phyloP scores from a whole-genome alignment of 1,140 invertebrate species.

The Sycophila sp. region DNA sequence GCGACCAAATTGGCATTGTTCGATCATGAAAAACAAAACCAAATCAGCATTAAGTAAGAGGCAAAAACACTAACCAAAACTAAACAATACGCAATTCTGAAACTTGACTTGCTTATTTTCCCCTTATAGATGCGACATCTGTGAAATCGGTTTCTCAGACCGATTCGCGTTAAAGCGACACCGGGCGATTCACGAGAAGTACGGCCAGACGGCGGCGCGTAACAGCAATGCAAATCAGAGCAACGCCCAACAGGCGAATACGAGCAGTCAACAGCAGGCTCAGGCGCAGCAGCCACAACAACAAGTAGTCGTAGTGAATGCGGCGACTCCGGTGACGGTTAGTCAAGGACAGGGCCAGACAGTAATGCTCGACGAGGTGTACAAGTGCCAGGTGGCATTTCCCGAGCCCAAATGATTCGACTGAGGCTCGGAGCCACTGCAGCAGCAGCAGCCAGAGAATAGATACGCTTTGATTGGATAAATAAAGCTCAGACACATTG shows the following conservation, averaged over 20 bases:
- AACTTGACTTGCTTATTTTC: constrained; percentile 24
- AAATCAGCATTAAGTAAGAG: constrained; percentile 8
- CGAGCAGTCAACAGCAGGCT: constrained; percentile 58
- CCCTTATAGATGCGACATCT: constrained; percentile 82
- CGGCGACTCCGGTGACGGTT: constrained; percentile 62
- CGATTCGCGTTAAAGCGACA: constrained; percentile 82
- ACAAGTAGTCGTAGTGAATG: constrained; percentile 63
- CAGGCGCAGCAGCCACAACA: constrained; percentile 54
- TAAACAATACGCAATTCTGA: constrained; percentile 18
- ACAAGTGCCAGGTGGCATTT: constrained; percentile 68
- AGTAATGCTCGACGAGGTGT: constrained; percentile 65
- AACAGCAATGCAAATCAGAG: constrained; percentile 58
- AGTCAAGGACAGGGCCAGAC: constrained; percentile 62
- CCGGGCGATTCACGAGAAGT: constrained; percentile 81
- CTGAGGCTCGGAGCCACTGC: constrained; percentile 38
- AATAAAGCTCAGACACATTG: background rate
- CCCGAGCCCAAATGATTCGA: constrained; percentile 67
- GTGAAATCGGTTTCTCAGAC: constrained; percentile 87
- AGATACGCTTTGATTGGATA: constrained; percentile 34
- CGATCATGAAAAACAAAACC: background rate
- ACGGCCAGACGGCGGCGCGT: constrained; percentile 69
- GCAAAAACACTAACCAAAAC: constrained; percentile 20
- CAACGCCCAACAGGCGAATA: constrained; percentile 58
- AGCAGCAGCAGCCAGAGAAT: background rate
- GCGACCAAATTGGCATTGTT: constrained; percentile 29